Evolutionary conservation across 2,113 vertebrate species (phyloP).

Genomic region (Procapra przewalskii): DNA sequence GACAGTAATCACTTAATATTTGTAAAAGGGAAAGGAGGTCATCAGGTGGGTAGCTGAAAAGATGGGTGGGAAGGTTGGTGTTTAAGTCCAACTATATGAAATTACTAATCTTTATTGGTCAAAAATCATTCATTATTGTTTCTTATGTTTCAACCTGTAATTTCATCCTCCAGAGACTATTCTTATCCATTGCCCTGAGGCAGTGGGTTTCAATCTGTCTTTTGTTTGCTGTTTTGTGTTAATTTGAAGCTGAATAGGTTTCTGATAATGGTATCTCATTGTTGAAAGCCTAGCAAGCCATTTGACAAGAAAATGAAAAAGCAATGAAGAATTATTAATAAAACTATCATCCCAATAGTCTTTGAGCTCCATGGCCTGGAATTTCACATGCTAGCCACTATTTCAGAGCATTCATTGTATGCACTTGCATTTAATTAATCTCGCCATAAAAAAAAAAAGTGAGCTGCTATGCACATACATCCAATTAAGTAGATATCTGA

Average conservation of each 20-base stretch:
- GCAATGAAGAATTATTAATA: slow-evolving; percentile 64
- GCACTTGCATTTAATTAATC: slow-evolving; percentile 57
- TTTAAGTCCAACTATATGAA: neutral
- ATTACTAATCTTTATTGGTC: neutral
- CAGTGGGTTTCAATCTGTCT: neutral
- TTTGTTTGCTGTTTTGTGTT: slow-evolving; percentile 43
- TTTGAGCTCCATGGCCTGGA: neutral
- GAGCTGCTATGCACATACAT: slow-evolving; percentile 44
- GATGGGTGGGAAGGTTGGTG: neutral
- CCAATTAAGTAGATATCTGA: slow-evolving; percentile 67
- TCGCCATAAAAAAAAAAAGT: slow-evolving; percentile 23
- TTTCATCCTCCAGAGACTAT: neutral
- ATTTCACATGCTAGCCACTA: slow-evolving; percentile 22
- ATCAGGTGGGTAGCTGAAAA: neutral
- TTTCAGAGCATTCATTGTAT: neutral
- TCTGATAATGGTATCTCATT: slow-evolving; percentile 46
- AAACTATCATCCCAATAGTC: slow-evolving; percentile 44
- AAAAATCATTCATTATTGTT: neutral
- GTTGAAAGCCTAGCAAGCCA: slow-evolving; percentile 14
- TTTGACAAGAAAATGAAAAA: slow-evolving; percentile 63
- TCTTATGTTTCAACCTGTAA: neutral
- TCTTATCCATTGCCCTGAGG: neutral
- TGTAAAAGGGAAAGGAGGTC: neutral
- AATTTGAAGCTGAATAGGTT: slow-evolving; percentile 22
- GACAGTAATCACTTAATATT: neutral